Base-by-base conservation (phyloP, 2,113 vertebrate genomes). In the Barbus barbus region DNA sequence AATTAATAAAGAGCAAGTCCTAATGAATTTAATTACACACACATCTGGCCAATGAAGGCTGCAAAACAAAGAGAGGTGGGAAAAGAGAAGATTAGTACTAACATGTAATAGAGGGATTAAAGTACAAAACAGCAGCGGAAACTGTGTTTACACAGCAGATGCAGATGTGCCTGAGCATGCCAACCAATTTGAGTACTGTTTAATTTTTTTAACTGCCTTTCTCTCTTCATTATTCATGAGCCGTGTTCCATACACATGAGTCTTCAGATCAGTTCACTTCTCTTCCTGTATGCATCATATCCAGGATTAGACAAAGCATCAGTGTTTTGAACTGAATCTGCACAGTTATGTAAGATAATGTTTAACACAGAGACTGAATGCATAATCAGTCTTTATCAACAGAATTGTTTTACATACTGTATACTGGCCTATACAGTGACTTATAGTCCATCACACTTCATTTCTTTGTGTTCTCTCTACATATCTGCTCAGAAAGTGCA, bases 141-240 rank as follows among this genome's bases (percentile, higher is more conserved):
- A 11, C 14, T 74, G 76, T 44, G 33, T 44, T 53, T 61, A 48
- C 65, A 14, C 13, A 46, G 16, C 5, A n/a, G 28, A 51, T 76
- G 22, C 31, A 44, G 36, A 46, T 26, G 46, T 51, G 28, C 73
- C 44, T 56, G 58, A 53, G n/a, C 53, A n/a, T 53, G 28, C 61
- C 22, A 22, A 48, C 9, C 4, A n/a, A 9, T 73, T 28, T 79
- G 20, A 56, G n/a, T n/a, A n/a, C n/a, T n/a, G n/a, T n/a, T n/a
- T n/a, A n/a, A n/a, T n/a, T n/a, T n/a, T n/a, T n/a, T n/a, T n/a
- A n/a, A n/a, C 24, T 22, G n/a, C n/a, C 31, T 67, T 18, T 5
- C 82, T 69, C 51, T 73, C 36, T 84, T 67, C 56, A 87, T 88
- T 82, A 88, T 85, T 73, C 60, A 88, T 86, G 16, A 26, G 72